Evolutionary conservation across 2,113 vertebrate genomes (phyloP), one percentile per base, ranked within the genome.

Genomic region (Polypterus senegalus): DNA sequence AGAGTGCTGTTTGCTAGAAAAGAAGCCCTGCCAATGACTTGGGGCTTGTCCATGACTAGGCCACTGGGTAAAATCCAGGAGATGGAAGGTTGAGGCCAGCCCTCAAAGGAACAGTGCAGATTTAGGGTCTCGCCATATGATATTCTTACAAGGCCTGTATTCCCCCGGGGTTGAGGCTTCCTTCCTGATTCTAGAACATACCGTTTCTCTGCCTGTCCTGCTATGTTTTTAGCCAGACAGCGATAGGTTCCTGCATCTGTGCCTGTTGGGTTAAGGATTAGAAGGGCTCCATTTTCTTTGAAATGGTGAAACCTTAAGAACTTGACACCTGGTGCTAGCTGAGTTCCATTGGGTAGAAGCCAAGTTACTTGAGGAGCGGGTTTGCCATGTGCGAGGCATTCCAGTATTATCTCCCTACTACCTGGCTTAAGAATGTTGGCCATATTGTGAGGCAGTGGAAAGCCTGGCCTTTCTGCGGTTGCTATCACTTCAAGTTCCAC

Each of bases 11-110:
- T 89, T 51, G 65, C 54, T 57, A 77, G 61, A 63, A 79, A 69
- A 47, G 75, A 68, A 47, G 81, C 53, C 55, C 79, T 73, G 43
- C 82, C 79, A 60, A 74, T 62, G 46, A 67, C 72, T 46, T 85
- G 83, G 54, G 82, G 77, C 66, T 78, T 82, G 62, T 85, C 75
- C 64, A 89, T 57, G 56, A 81, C 63, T 11, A 80, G 64, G 48
- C 86, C 79, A 57, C 83, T 88, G 58, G 86, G 86, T 46, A 89
- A 71, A 3, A 76, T 86, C 85, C 86, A 88, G 56, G 73, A 70
- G 55, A 88, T 72, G 5, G 74, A 66, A 56, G 80, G 75, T 48
- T 78, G 78, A 0, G 81, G 84, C 81, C 81, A 87, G 44, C 83
- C 76, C 53, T 87, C 82, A 45, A 78, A 78, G 48, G 66, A 64